phyloP scores from a whole-genome alignment of 2,113 vertebrate genomes.

The Nannospalax galili region DNA sequence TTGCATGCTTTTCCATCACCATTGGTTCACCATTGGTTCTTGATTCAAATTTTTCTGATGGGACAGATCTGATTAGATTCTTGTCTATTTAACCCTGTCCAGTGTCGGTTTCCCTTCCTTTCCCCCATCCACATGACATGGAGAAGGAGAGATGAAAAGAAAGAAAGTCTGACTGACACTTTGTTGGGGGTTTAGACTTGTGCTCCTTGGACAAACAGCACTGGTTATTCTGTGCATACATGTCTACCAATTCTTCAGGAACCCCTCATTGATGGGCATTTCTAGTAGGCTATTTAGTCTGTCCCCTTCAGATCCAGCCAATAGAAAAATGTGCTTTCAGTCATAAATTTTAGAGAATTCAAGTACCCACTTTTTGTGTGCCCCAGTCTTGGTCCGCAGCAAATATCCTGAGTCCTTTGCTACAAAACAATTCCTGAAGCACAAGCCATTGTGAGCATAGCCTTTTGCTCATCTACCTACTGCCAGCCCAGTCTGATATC shows the following conservation, averaged over 20 bases:
- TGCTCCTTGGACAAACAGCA: background rate
- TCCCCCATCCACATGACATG: too few relatives aligned
- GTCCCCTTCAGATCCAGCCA: background rate
- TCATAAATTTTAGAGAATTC: too few relatives aligned
- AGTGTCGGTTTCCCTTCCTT: background rate
- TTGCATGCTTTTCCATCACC: background rate
- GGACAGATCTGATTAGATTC: background rate
- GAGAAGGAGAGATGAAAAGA: background rate
- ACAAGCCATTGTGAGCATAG: background rate
- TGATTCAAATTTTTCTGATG: background rate
- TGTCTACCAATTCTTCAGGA: background rate
- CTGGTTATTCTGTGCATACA: background rate
- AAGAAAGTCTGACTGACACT: background rate
- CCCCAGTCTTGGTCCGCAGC: background rate
- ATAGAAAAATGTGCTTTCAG: background rate
- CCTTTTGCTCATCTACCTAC: background rate
- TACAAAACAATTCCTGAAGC: background rate
- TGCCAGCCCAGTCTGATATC: background rate
- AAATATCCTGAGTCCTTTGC: background rate
- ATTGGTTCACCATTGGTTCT: too few relatives aligned
- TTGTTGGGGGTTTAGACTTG: background rate
- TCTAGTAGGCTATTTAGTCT: background rate
- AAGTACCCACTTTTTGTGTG: background rate
- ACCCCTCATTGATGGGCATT: background rate
- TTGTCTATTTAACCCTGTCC: background rate